Evolutionary conservation across 2,888 invertebrate species (phyloP).

Genomic region (Tachina fera): DNA sequence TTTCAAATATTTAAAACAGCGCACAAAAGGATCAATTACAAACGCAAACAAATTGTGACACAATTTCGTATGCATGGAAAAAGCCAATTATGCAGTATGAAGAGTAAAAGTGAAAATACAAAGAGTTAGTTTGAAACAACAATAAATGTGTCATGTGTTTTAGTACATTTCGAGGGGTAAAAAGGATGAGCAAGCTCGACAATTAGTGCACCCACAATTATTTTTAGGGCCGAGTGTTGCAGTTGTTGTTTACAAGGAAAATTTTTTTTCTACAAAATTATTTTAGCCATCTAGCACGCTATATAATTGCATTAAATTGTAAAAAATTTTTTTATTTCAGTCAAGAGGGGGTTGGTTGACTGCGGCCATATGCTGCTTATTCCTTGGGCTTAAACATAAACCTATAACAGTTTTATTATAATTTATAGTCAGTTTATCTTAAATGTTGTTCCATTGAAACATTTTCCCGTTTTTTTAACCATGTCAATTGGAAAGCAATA

Average conservation of each 20-base stretch:
- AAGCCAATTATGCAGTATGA: background rate
- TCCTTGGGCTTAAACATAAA: background rate
- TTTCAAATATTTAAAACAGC: background rate
- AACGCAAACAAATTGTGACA: slow-evolving; percentile 30
- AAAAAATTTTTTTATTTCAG: background rate
- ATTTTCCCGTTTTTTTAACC: background rate
- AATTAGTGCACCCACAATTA: slow-evolving; percentile 46
- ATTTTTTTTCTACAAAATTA: slow-evolving; percentile 14
- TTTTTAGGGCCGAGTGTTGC: background rate
- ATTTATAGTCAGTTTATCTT: slow-evolving; percentile 27
- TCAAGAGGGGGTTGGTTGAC: background rate
- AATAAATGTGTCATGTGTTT: slow-evolving; percentile 43
- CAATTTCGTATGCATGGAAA: background rate
- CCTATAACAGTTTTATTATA: slow-evolving; percentile 10
- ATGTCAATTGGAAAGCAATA: background rate
- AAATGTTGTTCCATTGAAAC: slow-evolving; percentile 34
- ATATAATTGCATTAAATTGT: slow-evolving; percentile 39
- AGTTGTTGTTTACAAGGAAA: slow-evolving; percentile 1
- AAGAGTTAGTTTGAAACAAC: background rate
- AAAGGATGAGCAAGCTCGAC: slow-evolving; percentile 7
- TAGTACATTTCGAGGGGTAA: slow-evolving; percentile 8
- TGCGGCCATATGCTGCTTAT: slow-evolving; percentile 25
- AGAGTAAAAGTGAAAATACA: slow-evolving; percentile 5
- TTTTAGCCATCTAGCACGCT: slow-evolving; percentile 1
- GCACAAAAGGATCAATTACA: slow-evolving; percentile 32